Conservation (phyloP, 2,888 invertebrate species). For the Myopa testacea region DNA sequence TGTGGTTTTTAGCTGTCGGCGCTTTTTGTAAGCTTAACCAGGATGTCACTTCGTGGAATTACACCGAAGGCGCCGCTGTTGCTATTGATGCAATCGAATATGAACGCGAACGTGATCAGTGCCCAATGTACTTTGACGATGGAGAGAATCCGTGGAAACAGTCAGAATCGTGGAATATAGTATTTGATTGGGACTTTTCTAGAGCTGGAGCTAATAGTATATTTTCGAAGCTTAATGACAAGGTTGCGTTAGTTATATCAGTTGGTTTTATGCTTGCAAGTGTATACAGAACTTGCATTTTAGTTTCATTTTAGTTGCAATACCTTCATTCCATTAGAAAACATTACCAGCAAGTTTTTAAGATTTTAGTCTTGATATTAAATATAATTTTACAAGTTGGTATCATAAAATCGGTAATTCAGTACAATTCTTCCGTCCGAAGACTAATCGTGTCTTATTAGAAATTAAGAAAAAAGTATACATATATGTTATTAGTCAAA, state of each 20-base stretch:
- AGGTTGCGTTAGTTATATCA: background rate
- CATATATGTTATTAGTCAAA: too few species aligned
- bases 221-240: too few species aligned
- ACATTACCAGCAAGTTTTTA: too few species aligned
- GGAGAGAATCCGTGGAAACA: conserved; percentile 87
- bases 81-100: conserved; percentile 91
- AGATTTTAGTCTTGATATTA: too few species aligned
- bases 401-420: too few species aligned
- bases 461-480: too few species aligned
- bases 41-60: conserved; percentile 88
- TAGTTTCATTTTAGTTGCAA: too few species aligned
- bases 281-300: too few species aligned
- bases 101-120: conserved; percentile 93
- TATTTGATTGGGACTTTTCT: conserved; percentile 75
- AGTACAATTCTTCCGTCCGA: too few species aligned
- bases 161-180: conserved; percentile 78
- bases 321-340: too few species aligned
- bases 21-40: conserved; percentile 92
- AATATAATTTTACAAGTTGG: too few species aligned
- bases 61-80: conserved; percentile 88
- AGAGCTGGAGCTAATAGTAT: conserved; percentile 54
- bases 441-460: too few species aligned
- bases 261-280: background rate
- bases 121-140: conserved; percentile 97
- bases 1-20: conserved; percentile 77